Evolutionary conservation across 92 coral and sea anemone genomes (phyloP), one percentile per base, ranked within the genome.

Genomic region (Epizoanthus scotinus): DNA sequence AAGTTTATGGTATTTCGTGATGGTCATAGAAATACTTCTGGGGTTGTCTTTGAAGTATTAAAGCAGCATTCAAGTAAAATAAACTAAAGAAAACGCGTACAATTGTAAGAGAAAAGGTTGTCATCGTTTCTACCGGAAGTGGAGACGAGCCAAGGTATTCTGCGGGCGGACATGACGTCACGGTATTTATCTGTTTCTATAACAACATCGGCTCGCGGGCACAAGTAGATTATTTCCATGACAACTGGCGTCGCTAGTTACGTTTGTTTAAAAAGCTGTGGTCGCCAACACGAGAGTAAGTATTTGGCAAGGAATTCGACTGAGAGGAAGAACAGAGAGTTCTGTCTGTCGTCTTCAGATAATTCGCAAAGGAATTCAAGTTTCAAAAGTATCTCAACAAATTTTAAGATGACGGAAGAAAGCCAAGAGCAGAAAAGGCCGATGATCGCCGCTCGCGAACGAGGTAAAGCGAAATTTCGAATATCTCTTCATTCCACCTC

Each of bases 381-480:
- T 58, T 59, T 18, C 34, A 15, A 19, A 36, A 75, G 27, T 12
- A 58, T 74, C 60, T 4, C 19, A 62, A 15, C 52, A 63, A 47
- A 36, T 13, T 57, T 38, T 0, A 87, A 52, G 49, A 87, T 87
- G 91, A 25, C 87, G 6, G 92, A 88, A 79, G 86, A 75, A 12
- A 66, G 63, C 17, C 78, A 73, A 67, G 92, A 91, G 47, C 84
- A 87, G 25, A 91, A 89, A 61, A 77, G 70, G 8, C 91, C 89
- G 12, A 49, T 88, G 86, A 91, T 91, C 54, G 95, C 95, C 2
- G 95, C 95, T 20, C 83, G 95, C 7, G 95, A 91, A 64, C 69
- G 95, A 88, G 95, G 95, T 91, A 84, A 21, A 67, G 49, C 49
- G 28, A n/a, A 31, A 44, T 29, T 9, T 21, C 13, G 70, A 64